Base-by-base conservation (phyloP, 2,797 vertebrate species). In the Poeciliopsis presidionis region DNA sequence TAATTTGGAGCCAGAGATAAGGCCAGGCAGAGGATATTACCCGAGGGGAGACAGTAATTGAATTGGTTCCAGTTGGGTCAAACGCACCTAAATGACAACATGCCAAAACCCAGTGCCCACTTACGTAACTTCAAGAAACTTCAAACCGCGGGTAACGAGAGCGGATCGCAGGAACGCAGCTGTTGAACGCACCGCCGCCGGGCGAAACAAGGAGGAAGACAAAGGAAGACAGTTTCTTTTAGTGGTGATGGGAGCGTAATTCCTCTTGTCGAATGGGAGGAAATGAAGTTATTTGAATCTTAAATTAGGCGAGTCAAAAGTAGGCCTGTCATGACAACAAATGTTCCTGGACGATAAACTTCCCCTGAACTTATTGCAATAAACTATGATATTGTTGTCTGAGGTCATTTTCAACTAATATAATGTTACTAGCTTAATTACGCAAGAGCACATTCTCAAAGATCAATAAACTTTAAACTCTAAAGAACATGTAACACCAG, bases 1-100 rank as follows among this genome's bases (percentile, higher is more conserved):
- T 90, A 87, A 93, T 91, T 90, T 93, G 73, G 77, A 90, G 89
- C 77, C 81, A 55, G 86, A 87, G 92, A 93, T 93, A 93, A 91
- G 84, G 75, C 75, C 79, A 84, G 87, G 76, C 65, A 18, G 76
- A 83, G 89, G 91, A 91, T 90, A 91, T 93, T 90, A 92, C 90
- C 87, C 76, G 85, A 89, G 85, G 79, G 88, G 71, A 89, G 90
- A 91, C 85, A 87, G 81, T 90, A 90, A 94, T 90, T 93, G 91
- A 94, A 91, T 87, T 89, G 81, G 84, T 83, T 91, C 89, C 82
- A 76, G 83, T 53, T 85, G 91, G 91, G 81, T 94, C 93, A 94
- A 89, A 92, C 75, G 84, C 87, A 91, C 89, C 87, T 90, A 90
- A 94, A 92, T 88, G 90, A 93, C 89, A 90, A 81, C 84, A 81